phyloP scores from a whole-genome alignment of 2,888 invertebrate genomes.

The Caenorhabditis panamensis region DNA sequence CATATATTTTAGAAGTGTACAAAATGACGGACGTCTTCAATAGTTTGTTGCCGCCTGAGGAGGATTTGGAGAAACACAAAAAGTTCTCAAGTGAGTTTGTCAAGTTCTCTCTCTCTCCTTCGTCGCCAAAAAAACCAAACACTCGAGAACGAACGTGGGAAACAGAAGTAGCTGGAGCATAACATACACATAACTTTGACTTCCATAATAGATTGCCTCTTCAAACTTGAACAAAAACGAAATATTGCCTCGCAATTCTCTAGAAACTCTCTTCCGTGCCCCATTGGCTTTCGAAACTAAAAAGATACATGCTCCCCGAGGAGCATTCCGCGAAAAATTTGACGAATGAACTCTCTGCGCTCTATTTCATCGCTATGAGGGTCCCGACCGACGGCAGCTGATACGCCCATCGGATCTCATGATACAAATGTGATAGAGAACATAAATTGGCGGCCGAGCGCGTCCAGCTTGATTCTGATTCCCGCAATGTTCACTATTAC shows the following conservation, averaged over 20 bases:
- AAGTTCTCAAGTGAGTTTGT: slow-evolving; percentile 65
- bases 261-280: slow-evolving; percentile 5
- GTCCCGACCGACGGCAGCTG: slow-evolving; percentile 34
- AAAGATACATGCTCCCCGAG: slow-evolving; percentile 27
- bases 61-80: slow-evolving; percentile 69
- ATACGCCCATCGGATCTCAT: slow-evolving; percentile 33
- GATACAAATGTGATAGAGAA: slow-evolving; percentile 35
- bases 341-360: slow-evolving; percentile 51
- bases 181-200: slow-evolving; percentile 6
- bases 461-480: slow-evolving; percentile 12
- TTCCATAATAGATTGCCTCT: slow-evolving; percentile 14
- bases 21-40: slow-evolving; percentile 61
- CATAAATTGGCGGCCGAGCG: slow-evolving; percentile 37
- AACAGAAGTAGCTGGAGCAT: not conserved
- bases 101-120: not conserved
- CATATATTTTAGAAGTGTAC: not conserved
- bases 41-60: slow-evolving; percentile 64
- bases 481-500: slow-evolving; percentile 11
- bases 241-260: slow-evolving; percentile 1
- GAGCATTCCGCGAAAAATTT: slow-evolving; percentile 37
- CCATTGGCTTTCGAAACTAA: not conserved
- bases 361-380: slow-evolving; percentile 24
- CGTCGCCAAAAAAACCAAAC: not conserved
- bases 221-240: slow-evolving; percentile 4
- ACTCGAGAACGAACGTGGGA: slow-evolving; percentile 15